A percentile compares a stretch with the other conserved stretches of the same genome.
Evolutionary conservation across 2,888 invertebrate species (phyloP).

Genomic region (Drosophila helvetica): DNA sequence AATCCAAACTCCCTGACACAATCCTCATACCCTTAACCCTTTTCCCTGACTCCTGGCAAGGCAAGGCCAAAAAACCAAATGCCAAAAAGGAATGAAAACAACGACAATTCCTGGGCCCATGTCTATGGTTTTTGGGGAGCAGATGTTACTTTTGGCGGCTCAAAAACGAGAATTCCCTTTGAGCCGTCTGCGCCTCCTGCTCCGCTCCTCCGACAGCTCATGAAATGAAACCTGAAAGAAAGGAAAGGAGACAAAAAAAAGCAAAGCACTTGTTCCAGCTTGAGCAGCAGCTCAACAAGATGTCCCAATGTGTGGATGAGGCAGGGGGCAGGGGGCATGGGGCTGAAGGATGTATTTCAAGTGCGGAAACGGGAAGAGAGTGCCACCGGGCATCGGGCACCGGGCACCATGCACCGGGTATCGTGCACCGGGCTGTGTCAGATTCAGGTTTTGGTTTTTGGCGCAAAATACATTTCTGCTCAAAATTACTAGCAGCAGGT

Average conservation of each 20-base stretch:
- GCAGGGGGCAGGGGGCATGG: not conserved
- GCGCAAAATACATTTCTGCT: constrained; percentile 68
- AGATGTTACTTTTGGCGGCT: constrained; percentile 68
- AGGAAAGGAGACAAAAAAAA: constrained; percentile 42
- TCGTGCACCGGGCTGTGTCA: constrained; percentile 52
- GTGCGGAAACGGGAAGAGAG: constrained; percentile 46
- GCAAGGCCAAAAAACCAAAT: constrained; percentile 25
- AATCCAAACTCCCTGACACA: constrained; percentile 8
- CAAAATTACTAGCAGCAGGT: constrained; percentile 69
- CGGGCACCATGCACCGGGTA: constrained; percentile 5
- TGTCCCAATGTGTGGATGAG: constrained; percentile 14
- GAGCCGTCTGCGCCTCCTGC: constrained; percentile 33
- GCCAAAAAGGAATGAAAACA: constrained; percentile 20
- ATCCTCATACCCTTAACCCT: constrained; percentile 30
- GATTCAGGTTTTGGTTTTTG: constrained; percentile 74
- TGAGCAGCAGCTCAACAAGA: constrained; percentile 63
- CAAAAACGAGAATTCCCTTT: constrained; percentile 49
- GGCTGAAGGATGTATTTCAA: constrained; percentile 31
- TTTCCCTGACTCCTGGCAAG: constrained; percentile 11
- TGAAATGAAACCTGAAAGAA: constrained; percentile 40
- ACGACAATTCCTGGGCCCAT: constrained; percentile 53
- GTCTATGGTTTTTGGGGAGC: constrained; percentile 67
- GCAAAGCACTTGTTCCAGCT: constrained; percentile 69
- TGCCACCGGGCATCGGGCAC: constrained; percentile 16
- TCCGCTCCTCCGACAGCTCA: constrained; percentile 48